Percentiles rank a stretch among this genome's conserved stretches.
Conservation (phyloP, 1,140 invertebrate species). For the Drosophila tropicalis region DNA sequence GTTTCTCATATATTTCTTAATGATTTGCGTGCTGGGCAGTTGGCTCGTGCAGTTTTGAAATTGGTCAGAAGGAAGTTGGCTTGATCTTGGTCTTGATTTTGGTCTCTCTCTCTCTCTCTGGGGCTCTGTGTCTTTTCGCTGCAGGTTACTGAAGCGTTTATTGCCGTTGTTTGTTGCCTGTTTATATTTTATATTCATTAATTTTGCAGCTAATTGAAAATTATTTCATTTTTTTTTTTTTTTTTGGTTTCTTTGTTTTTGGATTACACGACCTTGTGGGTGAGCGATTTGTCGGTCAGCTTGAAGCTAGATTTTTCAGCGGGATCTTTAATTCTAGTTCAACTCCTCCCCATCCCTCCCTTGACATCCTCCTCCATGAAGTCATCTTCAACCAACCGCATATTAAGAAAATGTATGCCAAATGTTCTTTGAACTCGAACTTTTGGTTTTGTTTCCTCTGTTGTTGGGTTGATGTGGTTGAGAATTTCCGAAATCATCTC, state of each 20-base stretch:
- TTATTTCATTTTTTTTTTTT: slow-evolving; percentile 14
- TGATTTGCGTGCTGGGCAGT: slow-evolving; percentile 57
- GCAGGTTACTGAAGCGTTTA: slow-evolving; percentile 79
- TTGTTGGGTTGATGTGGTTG: slow-evolving; percentile 8
- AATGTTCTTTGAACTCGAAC: slow-evolving; percentile 48
- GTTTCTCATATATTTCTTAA: slow-evolving; percentile 49
- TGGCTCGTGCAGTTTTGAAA: neutral
- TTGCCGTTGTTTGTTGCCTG: slow-evolving; percentile 40
- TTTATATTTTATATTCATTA: slow-evolving; percentile 55
- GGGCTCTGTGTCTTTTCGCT: slow-evolving; percentile 24
- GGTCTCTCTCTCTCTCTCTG: neutral
- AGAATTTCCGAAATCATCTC: slow-evolving; percentile 7
- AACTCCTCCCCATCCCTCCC: neutral
- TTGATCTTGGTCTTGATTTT: slow-evolving; percentile 24
- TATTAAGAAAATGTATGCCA: slow-evolving; percentile 44
- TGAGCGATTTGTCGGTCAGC: slow-evolving; percentile 26
- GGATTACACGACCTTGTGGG: slow-evolving; percentile 57
- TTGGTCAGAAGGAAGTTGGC: slow-evolving; percentile 6
- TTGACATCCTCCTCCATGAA: neutral
- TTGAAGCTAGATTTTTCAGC: slow-evolving; percentile 1
- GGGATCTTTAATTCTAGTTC: neutral
- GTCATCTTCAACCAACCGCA: neutral
- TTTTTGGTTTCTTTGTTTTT: slow-evolving; percentile 13
- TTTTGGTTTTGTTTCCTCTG: slow-evolving; percentile 17
- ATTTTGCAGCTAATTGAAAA: slow-evolving; percentile 74